Conservation (phyloP, 1,140 invertebrate genomes). For the Bicyclus anynana region DNA sequence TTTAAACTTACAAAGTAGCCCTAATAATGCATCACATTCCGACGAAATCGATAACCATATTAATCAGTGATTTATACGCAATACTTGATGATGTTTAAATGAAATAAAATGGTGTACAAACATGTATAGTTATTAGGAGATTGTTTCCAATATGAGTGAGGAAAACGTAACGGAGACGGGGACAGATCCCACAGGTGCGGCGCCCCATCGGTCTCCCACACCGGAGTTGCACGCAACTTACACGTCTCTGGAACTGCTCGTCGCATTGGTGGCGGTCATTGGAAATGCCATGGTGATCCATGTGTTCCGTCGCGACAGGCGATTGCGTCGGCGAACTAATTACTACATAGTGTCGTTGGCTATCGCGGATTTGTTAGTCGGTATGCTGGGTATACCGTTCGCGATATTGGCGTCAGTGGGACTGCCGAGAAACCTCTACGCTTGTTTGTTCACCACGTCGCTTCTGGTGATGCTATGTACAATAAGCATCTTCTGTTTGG, state of each 20-base stretch:
- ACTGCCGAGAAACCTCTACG: conserved; percentile 86
- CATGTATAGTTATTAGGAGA: too few relatives aligned
- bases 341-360: conserved; percentile 95
- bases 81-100: neutral
- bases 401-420: conserved; percentile 84
- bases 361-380: conserved; percentile 89
- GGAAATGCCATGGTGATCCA: conserved; percentile 92
- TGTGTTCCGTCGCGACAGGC: conserved; percentile 87
- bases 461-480: conserved; percentile 92
- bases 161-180: conserved; percentile 37
- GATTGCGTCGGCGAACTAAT: conserved; percentile 89
- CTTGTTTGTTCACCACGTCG: conserved; percentile 92
- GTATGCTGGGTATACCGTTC: conserved; percentile 89
- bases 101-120: too few relatives aligned
- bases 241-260: conserved; percentile 86
- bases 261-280: conserved; percentile 87
- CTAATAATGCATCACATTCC: neutral
- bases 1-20: neutral
- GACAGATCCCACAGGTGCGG: conserved; percentile 39
- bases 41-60: neutral
- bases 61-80: neutral
- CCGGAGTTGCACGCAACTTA: conserved; percentile 82
- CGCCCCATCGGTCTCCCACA: conserved; percentile 60
- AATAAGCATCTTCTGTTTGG: conserved; percentile 93
- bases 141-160: conserved; percentile 39